Percentiles rank a stretch among this genome's conserved stretches.
Evolutionary conservation across 2,113 vertebrate species (phyloP).

Genomic region (Mastomys natalensis): DNA sequence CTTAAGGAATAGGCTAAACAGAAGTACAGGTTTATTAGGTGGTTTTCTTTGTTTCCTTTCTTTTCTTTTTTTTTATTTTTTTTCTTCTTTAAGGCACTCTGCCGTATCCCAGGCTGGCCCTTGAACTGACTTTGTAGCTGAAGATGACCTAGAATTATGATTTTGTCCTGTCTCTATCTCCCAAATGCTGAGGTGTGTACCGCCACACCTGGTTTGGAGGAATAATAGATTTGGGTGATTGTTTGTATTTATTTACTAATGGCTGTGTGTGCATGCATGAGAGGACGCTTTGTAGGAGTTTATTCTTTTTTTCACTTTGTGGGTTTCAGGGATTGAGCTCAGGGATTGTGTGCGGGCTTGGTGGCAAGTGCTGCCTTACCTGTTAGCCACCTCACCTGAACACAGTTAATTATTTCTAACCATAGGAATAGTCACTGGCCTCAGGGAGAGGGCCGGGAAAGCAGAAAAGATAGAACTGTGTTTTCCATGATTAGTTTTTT

Average conservation of each 20-base stretch:
- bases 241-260: not conserved
- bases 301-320: too few relatives aligned
- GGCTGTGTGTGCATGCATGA: not conserved
- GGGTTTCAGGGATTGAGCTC: not conserved
- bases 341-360: not conserved
- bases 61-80: rapidly evolving
- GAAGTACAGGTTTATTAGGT: not conserved
- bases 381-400: not conserved
- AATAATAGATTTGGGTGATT: not conserved
- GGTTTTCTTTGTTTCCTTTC: not conserved
- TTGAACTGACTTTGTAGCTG: not conserved
- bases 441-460: not conserved
- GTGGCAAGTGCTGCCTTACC: not conserved
- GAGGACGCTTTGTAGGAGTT: not conserved
- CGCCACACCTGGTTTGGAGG: not conserved
- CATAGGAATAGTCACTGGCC: not conserved
- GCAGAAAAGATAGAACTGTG: not conserved
- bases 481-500: not conserved
- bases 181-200: not conserved
- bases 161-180: not conserved
- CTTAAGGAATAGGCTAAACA: not conserved
- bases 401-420: not conserved
- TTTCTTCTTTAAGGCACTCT: not conserved
- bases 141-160: not conserved
- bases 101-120: not conserved